Conservation (phyloP, 2,113 vertebrate species). For the Varanus salvator region DNA sequence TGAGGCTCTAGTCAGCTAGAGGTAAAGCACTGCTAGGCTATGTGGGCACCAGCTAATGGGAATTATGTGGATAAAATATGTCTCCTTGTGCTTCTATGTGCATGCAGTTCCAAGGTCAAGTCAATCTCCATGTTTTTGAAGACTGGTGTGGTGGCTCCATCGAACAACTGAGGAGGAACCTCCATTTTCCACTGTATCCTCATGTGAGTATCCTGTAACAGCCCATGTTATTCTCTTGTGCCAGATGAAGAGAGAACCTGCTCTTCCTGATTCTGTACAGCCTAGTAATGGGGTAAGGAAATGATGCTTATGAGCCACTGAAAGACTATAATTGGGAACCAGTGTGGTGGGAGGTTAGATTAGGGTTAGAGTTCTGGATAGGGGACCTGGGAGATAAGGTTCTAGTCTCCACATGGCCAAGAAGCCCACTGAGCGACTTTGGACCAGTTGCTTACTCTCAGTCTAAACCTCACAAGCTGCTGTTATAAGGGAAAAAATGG, state of each 20-base stretch:
- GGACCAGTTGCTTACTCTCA: no score
- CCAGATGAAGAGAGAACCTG: not conserved
- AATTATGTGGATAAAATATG: not conserved
- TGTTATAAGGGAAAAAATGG: no score
- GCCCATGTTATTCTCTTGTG: not conserved
- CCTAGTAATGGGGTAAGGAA: not conserved
- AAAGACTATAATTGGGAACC: not conserved
- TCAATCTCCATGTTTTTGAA: slow-evolving; percentile 93
- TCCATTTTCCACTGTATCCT: slow-evolving; percentile 91
- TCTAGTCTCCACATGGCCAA: no score
- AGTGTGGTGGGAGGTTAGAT: no score
- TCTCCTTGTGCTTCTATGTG: not conserved
- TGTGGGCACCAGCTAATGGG: not conserved
- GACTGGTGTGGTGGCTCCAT: slow-evolving; percentile 93
- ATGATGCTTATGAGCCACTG: not conserved
- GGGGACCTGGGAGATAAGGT: no score
- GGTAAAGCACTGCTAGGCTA: accelerated
- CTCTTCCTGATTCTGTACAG: not conserved
- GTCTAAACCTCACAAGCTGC: no score
- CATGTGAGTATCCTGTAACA: slow-evolving; percentile 83
- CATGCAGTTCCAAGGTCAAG: slow-evolving; percentile 85
- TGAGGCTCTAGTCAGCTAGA: accelerated
- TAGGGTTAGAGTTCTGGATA: no score
- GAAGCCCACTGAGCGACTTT: no score
- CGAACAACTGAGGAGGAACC: slow-evolving; percentile 85